Conservation (phyloP, 37 sponge, comb jelly and placozoan species). For the Crambe crambe region DNA sequence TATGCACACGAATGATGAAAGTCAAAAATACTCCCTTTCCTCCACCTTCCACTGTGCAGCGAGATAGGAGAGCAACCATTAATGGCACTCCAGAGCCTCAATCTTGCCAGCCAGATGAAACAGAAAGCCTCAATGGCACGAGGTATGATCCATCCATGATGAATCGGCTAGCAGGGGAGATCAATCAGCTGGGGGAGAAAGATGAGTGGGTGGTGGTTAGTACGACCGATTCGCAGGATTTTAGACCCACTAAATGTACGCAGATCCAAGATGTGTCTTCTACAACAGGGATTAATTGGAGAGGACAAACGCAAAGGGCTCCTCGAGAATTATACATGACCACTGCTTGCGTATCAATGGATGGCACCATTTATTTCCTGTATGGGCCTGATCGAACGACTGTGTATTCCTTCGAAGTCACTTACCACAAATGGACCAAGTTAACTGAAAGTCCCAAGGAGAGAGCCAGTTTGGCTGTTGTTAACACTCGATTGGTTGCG, state of each 20-base stretch:
- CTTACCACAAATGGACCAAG: not conserved
- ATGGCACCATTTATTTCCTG: not conserved
- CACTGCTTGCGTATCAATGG: not conserved
- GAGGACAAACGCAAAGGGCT: not conserved
- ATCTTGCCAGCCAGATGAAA: too few species aligned
- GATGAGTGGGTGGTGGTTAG: not conserved
- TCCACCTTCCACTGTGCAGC: too few species aligned
- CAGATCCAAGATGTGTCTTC: not conserved
- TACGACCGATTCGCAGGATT: not conserved
- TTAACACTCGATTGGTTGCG: not conserved
- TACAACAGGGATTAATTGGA: not conserved
- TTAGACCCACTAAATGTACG: too few species aligned
- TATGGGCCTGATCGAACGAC: not conserved
- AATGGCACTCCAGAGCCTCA: too few species aligned
- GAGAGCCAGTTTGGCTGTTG: not conserved
- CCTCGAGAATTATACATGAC: not conserved
- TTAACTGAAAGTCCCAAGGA: not conserved
- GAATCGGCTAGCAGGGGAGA: not conserved
- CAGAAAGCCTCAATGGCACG: too few species aligned
- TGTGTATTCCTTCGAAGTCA: not conserved
- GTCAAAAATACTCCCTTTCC: too few species aligned
- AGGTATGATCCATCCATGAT: not conserved
- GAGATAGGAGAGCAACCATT: too few species aligned
- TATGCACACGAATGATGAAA: not conserved
- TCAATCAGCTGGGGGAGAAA: not conserved